Evolutionary conservation across 1,140 invertebrate species (phyloP), one percentile per base, ranked within the genome.

Genomic region (Gryllus bimaculatus): DNA sequence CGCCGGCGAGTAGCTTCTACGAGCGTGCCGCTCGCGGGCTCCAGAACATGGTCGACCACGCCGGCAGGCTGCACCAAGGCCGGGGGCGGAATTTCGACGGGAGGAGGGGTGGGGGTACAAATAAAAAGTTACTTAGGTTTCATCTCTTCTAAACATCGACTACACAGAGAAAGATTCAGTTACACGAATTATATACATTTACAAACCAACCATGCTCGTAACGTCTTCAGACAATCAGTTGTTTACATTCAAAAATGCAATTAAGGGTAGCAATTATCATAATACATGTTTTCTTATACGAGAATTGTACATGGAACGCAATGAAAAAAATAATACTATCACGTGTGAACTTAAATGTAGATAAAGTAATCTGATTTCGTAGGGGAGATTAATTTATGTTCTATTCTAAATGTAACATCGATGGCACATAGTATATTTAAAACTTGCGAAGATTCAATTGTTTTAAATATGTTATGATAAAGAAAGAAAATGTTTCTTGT

Each of bases 261-360:
- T 10, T 66, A 66, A 66, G 18, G 54, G 18, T 66, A 66, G 18
- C 18, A 66, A 66, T 66, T 66, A 66, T 66, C 10, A 66, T 66
- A 66, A 66, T 66, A 66, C 54, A 66, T 66, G 54, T 66, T 66
- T 66, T 66, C 54, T 66, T 66, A 66, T 66, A 66, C 54, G 54
- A 66, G 54, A 66, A 66, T 66, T 66, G 54, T 66, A 66, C 54
- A 66, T 66, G 54, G 54, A 66, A 66, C 54, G 54, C 18, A 66
- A 66, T 66, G 18, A 66, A 66, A 13, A 66, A 66, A 66, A 66
- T 66, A 66, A 66, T 66, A 66, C 54, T 66, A 66, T 66, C 54
- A 66, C 54, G 54, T 66, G 10, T 66, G 10, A 66, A 66, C 54
- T 66, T 66, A 66, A 66, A 66, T 13, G 7, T 66, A 66, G 18